Conservation (phyloP, 1,140 invertebrate species). For the Conus ventricosus region DNA sequence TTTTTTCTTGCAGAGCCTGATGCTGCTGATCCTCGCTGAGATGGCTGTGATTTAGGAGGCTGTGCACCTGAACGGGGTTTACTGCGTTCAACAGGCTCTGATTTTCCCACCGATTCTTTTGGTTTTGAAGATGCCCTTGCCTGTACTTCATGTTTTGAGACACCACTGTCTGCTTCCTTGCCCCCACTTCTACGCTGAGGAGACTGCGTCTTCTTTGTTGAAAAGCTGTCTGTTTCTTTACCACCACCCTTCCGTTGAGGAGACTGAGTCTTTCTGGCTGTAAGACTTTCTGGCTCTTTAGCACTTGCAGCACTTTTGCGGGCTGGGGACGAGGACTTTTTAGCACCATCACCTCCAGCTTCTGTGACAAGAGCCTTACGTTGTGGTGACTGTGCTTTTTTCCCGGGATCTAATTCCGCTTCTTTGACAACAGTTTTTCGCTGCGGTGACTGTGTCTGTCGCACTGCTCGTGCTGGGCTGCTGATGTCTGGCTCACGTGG, state of each 20-base stretch:
- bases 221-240: not conserved
- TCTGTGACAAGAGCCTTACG: not conserved
- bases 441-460: slow-evolving; percentile 1
- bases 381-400: slow-evolving; percentile 17
- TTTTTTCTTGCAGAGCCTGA: not conserved
- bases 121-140: not conserved
- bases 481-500: not conserved
- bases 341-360: not conserved
- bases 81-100: not conserved
- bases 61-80: not conserved
- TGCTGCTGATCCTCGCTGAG: not conserved
- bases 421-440: not conserved
- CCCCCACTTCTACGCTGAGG: not conserved
- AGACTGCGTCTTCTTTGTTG: not conserved
- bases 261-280: slow-evolving; percentile 2
- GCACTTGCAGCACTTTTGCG: not conserved
- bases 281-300: not conserved
- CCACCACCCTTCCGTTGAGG: not conserved
- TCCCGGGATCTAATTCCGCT: not conserved
- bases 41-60: not conserved
- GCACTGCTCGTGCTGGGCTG: not conserved
- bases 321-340: not conserved
- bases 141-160: not conserved
- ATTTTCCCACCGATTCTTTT: not conserved
- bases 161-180: not conserved